These are phyloP conservation scores for Lepus europaeus DNA, from an alignment of 2,113 vertebrate genomes.

Conservation along the genomic window DNA sequence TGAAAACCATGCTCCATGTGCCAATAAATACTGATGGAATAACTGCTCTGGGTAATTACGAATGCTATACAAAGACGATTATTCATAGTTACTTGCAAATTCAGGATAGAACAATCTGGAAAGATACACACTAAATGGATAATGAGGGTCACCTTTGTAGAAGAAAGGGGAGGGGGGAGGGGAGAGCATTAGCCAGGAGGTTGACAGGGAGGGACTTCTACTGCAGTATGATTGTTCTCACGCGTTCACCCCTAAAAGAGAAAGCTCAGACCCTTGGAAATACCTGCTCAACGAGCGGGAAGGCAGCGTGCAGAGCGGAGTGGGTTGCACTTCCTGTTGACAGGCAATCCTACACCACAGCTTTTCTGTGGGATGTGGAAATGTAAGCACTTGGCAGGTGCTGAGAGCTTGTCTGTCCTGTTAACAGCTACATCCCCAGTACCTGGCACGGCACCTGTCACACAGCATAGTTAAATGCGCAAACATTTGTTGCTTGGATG, in stretches of 20 bases:
- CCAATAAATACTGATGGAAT: background rate
- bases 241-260: background rate
- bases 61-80: background rate
- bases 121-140: background rate
- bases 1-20: background rate
- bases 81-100: background rate
- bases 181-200: background rate
- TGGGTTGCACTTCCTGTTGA: background rate
- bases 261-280: background rate
- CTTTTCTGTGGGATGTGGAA: background rate
- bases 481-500: background rate
- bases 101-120: background rate
- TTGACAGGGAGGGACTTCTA: background rate
- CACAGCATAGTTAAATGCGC: background rate
- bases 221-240: background rate
- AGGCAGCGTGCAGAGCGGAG: background rate
- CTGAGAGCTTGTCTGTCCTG: background rate
- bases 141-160: background rate
- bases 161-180: background rate
- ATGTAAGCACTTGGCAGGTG: background rate
- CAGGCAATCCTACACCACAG: background rate
- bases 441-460: background rate
- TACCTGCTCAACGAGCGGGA: background rate
- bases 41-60: background rate
- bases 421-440: background rate